phyloP scores from a whole-genome alignment of 1,140 invertebrate species.

The Drosophila melanica region DNA sequence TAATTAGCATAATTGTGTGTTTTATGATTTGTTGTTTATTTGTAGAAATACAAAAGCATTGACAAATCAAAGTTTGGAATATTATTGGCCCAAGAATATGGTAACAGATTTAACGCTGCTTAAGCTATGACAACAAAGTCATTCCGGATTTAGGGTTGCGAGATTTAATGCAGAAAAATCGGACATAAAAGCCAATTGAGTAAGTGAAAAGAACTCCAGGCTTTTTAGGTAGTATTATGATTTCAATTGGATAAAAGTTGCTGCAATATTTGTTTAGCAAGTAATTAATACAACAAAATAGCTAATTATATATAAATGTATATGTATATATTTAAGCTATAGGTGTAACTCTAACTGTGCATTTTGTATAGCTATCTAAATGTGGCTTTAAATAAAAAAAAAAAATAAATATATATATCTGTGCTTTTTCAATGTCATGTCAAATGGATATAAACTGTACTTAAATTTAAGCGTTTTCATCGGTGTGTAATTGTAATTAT shows the following conservation, averaged over 20 bases:
- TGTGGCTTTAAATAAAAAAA: conserved; percentile 71
- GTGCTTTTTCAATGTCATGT: conserved; percentile 14
- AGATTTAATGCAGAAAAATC: not conserved
- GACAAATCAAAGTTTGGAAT: conserved; percentile 65
- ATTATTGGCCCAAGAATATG: conserved; percentile 5
- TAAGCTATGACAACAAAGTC: not conserved
- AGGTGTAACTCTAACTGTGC: conserved; percentile 50
- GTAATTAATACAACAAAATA: conserved; percentile 18
- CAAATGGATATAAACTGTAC: conserved; percentile 15
- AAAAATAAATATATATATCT: conserved; percentile 8
- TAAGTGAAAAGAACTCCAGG: conserved; percentile 3
- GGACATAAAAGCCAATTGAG: not conserved
- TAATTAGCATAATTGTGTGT: conserved; percentile 11
- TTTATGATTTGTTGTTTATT: conserved; percentile 27
- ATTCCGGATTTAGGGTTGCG: not conserved
- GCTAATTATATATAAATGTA: conserved; percentile 21
- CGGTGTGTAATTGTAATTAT: conserved; percentile 63
- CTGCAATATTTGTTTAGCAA: conserved; percentile 29
- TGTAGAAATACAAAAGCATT: conserved; percentile 55
- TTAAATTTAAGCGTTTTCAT: conserved; percentile 50
- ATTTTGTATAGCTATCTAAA: conserved; percentile 72
- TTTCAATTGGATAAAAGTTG: conserved; percentile 10
- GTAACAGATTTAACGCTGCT: not conserved
- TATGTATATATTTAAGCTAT: conserved; percentile 9
- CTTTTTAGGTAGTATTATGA: conserved; percentile 30